phyloP scores from a whole-genome alignment of 2,797 vertebrate species.

The Bradypus variegatus region DNA sequence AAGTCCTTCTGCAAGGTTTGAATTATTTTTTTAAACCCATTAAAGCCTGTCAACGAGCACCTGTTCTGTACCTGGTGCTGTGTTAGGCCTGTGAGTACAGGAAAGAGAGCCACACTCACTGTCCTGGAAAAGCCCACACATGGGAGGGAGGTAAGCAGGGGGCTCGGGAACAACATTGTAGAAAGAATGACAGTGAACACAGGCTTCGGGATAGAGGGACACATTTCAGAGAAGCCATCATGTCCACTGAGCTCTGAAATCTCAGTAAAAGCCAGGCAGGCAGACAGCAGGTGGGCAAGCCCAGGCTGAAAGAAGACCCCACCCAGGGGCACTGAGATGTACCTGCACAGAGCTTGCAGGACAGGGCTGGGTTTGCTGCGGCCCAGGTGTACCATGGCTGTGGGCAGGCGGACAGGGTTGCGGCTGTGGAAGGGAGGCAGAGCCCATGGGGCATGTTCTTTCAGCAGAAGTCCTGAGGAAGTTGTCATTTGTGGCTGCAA shows the following conservation, averaged over 20 bases:
- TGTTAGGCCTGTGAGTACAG: background rate
- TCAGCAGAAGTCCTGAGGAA: background rate
- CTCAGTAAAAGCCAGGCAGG: background rate
- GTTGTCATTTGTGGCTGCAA: background rate
- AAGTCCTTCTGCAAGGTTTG: background rate
- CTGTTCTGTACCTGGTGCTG: background rate
- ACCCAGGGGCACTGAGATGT: background rate
- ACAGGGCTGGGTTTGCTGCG: accelerated
- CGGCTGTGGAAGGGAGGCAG: too few relatives aligned
- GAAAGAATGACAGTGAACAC: background rate
- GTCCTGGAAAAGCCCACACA: background rate
- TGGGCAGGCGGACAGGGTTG: background rate
- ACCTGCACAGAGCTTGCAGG: background rate
- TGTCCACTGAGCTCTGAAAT: background rate
- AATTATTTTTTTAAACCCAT: background rate
- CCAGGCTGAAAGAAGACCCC: background rate
- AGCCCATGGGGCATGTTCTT: background rate
- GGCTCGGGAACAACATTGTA: too few relatives aligned
- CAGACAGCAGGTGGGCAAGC: background rate
- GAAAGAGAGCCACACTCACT: background rate
- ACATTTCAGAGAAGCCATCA: background rate
- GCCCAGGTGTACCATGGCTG: background rate
- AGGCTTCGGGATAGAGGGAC: background rate
- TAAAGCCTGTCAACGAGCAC: background rate
- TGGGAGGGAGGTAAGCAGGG: too few relatives aligned